Evolutionary conservation across 2,888 invertebrate species (phyloP), one percentile per base, ranked within the genome.

Genomic region (Chalcis sispes): DNA sequence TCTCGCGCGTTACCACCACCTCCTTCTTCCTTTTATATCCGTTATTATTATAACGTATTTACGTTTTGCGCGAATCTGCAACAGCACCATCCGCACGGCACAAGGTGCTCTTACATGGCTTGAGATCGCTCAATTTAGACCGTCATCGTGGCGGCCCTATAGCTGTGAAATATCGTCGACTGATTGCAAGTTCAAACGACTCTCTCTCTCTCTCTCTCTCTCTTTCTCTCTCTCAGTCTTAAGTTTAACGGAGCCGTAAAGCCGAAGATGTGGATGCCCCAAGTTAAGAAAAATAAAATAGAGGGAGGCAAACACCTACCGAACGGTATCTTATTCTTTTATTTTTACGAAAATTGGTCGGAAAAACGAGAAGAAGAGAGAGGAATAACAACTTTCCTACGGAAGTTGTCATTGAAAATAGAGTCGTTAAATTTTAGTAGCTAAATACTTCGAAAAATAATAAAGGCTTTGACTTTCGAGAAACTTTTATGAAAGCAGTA

Each of bases 121-220:
- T 32, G 46, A 48, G 10, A 40, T 20, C 25, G 29, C n/a, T 52
- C 54, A 10, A 40, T 2, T 56, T 67, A 46, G 42, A 56, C 1
- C 46, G 42, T 27, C 42, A 27, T 46, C 40, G 50, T 3, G 1
- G 25, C 18, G 20, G 10, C 42, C 54, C 48, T 25, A 27, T 20
- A 20, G 13, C 15, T 13, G 40, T 59, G 58, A 58, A 64, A 64
- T n/a, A 56, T 56, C 29, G 10, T 18, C 29, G 46, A 48, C 54
- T 56, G 48, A 62, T 62, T 29, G 29, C 40, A 50, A 29, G 18
- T 42, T 71, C 27, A 42, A 62, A 54, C 61, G 52, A 42, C 20
- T n/a, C 18, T 40, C 52, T 13, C 4, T 13, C 48, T 48, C n/a
- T n/a, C n/a, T n/a, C n/a, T n/a, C n/a, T n/a, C n/a, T n/a, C n/a